Evolutionary conservation across 2,797 vertebrate genomes (phyloP), one percentile per base, ranked within the genome.

Genomic region (Falco naumanni): DNA sequence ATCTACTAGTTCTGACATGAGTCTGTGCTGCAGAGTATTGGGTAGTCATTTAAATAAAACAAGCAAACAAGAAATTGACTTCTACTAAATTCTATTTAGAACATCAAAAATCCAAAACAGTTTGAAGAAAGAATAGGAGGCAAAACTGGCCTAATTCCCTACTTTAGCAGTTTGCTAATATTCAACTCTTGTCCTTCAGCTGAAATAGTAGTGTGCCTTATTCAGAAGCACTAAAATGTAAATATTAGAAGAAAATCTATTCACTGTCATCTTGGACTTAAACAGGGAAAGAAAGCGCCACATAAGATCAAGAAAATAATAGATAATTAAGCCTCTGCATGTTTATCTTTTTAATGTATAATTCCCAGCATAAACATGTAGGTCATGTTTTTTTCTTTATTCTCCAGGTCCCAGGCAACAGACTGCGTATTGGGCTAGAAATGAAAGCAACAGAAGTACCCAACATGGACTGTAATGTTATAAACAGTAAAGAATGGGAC

Each of bases 401-500:
- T 81, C 81, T 91, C 33, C 78, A 84, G 26, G 81, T 3, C 51
- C 39, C 39, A n/a, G 39, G 54, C 88, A 93, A 41, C 43, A 83
- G 51, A 54, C 29, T 54, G 21, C 63, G 93, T 31, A 90, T 1
- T 89, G 61, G 61, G 65, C 43, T 16, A 48, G 59, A 90, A 96
- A 93, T 79, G 31, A 68, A 87, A 93, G 84, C 1, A 41, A 80
- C 20, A 80, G n/a, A 74, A 92, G 59, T 5, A 68, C 20, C 90
- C 95, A 93, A 6, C 57, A 51, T 7, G 51, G 57, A 78, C 54
- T 87, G 64, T 29, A 45, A 91, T 25, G 48, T n/a, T 94, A 63
- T 91, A 97, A 96, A 95, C 94, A 95, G 10, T 29, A 10, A 51
- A 80, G 69, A 91, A 89, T 0, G 31, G 84, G 69, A 95, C 78